Conservation (phyloP, 2,797 vertebrate species). For the Erethizon dorsatum region DNA sequence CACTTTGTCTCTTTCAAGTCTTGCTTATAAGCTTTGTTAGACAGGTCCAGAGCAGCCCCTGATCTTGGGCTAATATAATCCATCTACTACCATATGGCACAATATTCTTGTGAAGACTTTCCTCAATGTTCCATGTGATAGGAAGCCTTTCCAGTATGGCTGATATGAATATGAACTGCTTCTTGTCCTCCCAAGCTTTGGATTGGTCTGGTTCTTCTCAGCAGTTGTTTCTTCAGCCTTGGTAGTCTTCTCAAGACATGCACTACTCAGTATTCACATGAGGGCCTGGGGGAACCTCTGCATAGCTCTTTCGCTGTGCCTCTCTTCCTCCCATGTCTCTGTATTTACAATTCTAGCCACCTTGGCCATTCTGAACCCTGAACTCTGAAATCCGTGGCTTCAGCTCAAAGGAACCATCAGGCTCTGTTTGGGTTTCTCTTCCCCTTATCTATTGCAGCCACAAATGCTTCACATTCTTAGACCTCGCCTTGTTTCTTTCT, state of each 20-base stretch:
- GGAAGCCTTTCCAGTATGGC: neutral
- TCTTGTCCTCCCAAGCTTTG: neutral
- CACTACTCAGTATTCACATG: neutral
- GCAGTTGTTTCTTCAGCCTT: neutral
- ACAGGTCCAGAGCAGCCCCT: neutral
- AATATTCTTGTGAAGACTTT: neutral
- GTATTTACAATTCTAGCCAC: neutral
- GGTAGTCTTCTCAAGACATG: neutral
- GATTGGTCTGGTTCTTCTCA: neutral
- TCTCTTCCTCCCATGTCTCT: neutral
- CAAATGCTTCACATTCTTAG: neutral
- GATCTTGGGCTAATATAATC: neutral
- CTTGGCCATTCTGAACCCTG: neutral
- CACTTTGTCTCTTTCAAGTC: neutral
- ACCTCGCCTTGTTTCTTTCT: neutral
- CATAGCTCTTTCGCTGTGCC: neutral
- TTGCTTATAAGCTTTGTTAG: neutral
- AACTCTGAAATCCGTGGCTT: neutral
- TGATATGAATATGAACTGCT: neutral
- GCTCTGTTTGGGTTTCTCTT: neutral
- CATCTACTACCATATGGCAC: neutral
- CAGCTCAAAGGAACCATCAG: neutral
- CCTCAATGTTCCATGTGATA: neutral
- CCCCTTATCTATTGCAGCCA: neutral
- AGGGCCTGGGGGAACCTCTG: neutral